phyloP scores from a whole-genome alignment of 2,888 invertebrate species.

The Syrista parreyssii region DNA sequence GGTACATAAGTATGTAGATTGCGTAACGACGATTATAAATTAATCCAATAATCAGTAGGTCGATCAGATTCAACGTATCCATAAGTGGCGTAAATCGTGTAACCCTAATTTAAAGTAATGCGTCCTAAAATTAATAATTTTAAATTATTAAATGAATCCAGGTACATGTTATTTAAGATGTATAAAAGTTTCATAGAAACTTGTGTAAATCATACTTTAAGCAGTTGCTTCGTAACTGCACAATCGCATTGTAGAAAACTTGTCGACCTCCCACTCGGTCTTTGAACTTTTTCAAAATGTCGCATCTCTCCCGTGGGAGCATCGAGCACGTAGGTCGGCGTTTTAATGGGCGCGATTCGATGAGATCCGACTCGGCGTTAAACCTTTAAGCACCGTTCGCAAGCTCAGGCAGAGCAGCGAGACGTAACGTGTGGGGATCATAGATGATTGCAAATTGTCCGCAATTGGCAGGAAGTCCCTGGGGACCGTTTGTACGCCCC shows the following conservation, averaged over 20 bases:
- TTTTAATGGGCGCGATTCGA: slow-evolving; percentile 37
- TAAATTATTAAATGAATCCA: background rate
- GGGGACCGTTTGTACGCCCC: slow-evolving; percentile 57
- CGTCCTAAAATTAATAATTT: background rate
- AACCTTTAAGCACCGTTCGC: slow-evolving; percentile 43
- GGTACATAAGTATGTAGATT: slow-evolving; percentile 13
- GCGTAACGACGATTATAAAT: slow-evolving; percentile 16
- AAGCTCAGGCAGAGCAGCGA: slow-evolving; percentile 33
- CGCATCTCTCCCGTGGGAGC: background rate
- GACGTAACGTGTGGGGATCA: slow-evolving; percentile 59
- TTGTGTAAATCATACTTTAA: background rate
- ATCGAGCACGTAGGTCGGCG: slow-evolving; percentile 3
- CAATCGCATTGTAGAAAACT: background rate
- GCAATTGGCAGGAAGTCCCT: slow-evolving; percentile 65
- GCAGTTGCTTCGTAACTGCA: background rate
- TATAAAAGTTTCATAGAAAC: background rate
- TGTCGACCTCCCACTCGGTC: background rate
- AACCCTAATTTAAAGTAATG: background rate
- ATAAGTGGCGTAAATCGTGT: too few species aligned
- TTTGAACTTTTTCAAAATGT: background rate
- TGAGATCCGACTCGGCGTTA: slow-evolving; percentile 37
- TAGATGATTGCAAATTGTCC: slow-evolving; percentile 65
- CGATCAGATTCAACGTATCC: background rate
- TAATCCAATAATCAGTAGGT: slow-evolving; percentile 9
- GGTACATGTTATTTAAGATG: background rate